Percentiles rank a stretch among this genome's conserved stretches.
These are phyloP conservation scores for Poeciliopsis prolifica DNA, from an alignment of 2,113 vertebrate species.

Conservation along the genomic window DNA sequence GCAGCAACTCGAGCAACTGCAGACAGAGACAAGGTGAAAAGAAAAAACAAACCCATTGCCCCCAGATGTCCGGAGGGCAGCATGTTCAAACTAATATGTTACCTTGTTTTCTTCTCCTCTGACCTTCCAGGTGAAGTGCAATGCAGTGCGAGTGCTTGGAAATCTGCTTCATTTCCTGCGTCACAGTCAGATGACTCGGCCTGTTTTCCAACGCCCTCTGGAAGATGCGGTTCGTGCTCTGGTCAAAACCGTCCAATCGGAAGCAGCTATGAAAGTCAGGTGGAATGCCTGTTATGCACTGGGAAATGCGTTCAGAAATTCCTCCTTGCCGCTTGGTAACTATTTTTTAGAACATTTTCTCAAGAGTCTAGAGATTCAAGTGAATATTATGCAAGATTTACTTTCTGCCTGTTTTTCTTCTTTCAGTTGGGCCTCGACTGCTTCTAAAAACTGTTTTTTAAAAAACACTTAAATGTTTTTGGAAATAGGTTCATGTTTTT, in stretches of 20 bases:
- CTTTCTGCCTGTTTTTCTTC: no score
- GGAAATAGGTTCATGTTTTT: no score
- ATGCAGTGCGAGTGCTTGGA: conserved; percentile 92
- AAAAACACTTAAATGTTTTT: no score
- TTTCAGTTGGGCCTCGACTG: no score
- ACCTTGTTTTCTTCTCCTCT: background rate
- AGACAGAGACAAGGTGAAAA: conserved; percentile 92
- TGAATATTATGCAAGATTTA: background rate
- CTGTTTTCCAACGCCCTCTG: conserved; percentile 85
- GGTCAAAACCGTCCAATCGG: conserved; percentile 86
- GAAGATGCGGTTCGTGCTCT: conserved; percentile 88
- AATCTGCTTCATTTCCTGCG: conserved; percentile 95
- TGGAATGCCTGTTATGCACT: conserved; percentile 98
- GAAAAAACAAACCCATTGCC: background rate
- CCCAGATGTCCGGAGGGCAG: background rate
- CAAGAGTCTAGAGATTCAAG: background rate
- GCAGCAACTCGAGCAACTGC: conserved; percentile 87
- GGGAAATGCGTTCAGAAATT: conserved; percentile 94
- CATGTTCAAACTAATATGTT: background rate
- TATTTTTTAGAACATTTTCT: background rate
- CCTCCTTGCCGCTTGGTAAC: conserved; percentile 88
- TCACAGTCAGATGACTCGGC: conserved; percentile 82
- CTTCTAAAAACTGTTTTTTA: no score
- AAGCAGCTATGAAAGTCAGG: conserved; percentile 95
- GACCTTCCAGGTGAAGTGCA: conserved; percentile 88